Evolutionary conservation across 2,888 invertebrate genomes (phyloP).

Genomic region (Tuta absoluta): DNA sequence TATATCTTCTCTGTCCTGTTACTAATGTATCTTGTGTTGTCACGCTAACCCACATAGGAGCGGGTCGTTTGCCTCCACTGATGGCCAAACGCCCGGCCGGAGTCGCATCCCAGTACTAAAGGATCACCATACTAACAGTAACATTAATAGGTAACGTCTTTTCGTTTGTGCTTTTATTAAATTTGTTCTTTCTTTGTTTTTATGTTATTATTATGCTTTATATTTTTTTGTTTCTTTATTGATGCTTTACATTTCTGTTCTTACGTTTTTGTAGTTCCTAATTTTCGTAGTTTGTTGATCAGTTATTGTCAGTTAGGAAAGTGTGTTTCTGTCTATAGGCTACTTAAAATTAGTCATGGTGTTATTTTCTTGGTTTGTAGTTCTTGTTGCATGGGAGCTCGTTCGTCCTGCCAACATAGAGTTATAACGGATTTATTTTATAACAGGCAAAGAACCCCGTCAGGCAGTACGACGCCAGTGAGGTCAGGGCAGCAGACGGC

Average conservation of each 20-base stretch:
- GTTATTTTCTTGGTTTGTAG: slow-evolving; percentile 29
- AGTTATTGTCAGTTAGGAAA: slow-evolving; percentile 15
- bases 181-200: slow-evolving; percentile 8
- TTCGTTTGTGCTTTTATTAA: slow-evolving; percentile 34
- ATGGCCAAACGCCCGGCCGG: slow-evolving; percentile 75
- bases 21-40: slow-evolving; percentile 68
- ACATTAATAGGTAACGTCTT: slow-evolving; percentile 70
- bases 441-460: slow-evolving; percentile 87
- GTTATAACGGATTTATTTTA: slow-evolving; percentile 34
- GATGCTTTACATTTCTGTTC: slow-evolving; percentile 12
- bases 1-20: slow-evolving; percentile 53
- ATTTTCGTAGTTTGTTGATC: background rate
- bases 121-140: slow-evolving; percentile 78
- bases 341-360: background rate
- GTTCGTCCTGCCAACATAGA: too few species aligned
- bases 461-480: slow-evolving; percentile 87
- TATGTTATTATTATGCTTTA: background rate
- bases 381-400: slow-evolving; percentile 37
- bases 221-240: background rate
- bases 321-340: background rate
- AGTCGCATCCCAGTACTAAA: slow-evolving; percentile 78
- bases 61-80: slow-evolving; percentile 77
- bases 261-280: slow-evolving; percentile 6
- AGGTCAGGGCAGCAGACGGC: slow-evolving; percentile 84
- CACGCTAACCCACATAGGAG: slow-evolving; percentile 77